Evolutionary conservation across 2,797 vertebrate species (phyloP), one percentile per base, ranked within the genome.

Genomic region (Onychomys leucogaster): DNA sequence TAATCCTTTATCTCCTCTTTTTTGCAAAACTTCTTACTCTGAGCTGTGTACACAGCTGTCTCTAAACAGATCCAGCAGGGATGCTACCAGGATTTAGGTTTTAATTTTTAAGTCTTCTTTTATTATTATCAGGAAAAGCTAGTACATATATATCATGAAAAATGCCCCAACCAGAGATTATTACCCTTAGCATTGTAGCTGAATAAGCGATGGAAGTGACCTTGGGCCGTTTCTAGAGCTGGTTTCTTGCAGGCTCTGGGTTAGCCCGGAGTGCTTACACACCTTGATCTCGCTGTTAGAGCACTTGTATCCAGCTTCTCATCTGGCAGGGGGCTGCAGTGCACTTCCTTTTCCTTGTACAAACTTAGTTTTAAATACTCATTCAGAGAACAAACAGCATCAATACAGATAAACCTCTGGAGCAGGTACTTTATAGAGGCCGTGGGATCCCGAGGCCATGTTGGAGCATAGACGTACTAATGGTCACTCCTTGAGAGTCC

Each of bases 291-390:
- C 52, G 29, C 65, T 86, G 37, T 71, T 27, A 46, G 37, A 55
- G 17, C 27, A 55, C 23, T 17, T 92, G 25, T 49, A 94, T 87
- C 86, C 91, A 57, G 61, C 90, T 95, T 95, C 69, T 94, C 32
- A 69, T 86, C 41, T 61, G 21, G 91, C 34, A 67, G 41, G 46
- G 57, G 49, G n/a, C 9, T 81, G 7, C 21, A 52, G 80, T 92
- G 71, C 5, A 81, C 41, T 81, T 89, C 59, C 32, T 73, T 96
- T 94, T 91, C 91, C 95, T 93, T 32, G 32, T 90, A 63, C 75
- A 84, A 90, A 73, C 2, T 29, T 95, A 57, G 21, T 94, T 96
- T 37, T 84, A 3, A 87, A 73, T 95, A 25, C 89, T 95, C 46
- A 63, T 73, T 95, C 85, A 88, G 34, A n/a, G 23, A 86, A 84